Evolutionary conservation across 1,140 invertebrate genomes (phyloP), one percentile per base, ranked within the genome.

Genomic region (Ips nitidus): DNA sequence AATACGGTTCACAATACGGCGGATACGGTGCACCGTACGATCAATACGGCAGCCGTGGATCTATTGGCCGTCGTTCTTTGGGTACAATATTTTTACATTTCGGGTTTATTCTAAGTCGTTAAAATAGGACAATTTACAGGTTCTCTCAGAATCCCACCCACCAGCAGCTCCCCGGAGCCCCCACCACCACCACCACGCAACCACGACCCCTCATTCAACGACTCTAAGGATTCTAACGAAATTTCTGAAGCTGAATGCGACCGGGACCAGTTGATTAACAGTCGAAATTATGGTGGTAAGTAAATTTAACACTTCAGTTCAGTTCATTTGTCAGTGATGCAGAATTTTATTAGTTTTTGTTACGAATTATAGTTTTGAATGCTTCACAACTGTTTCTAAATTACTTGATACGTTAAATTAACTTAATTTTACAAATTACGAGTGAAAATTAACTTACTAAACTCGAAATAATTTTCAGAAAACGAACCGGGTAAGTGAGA

Each of bases 161-260:
- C 71, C 8, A 76, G 70, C 58, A 75, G 73, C 67, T 91, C 90
- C 42, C 92, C 92, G 63, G 91, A 93, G 84, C 91, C 92, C 43
- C 91, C 92, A 72, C 90, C 90, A 85, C 91, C 91, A 76, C 91
- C 87, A 53, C 90, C 88, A 61, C 84, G 88, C 74, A 91, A 86
- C 74, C 89, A 90, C 76, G 90, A 90, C 75, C 88, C 85, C 74
- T 90, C 88, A 50, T 93, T 93, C 82, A 94, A 95, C 81, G 92
- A 94, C 79, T 93, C 91, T 78, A 94, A 94, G 82, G 93, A 94
- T 78, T 94, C 92, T 81, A 95, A 94, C 82, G 93, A 95, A 82
- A 93, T 94, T 80, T 94, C 92, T 78, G 94, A 95, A 84, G 93
- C 93, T 75, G 93, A 95, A 81, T 95, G 93, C 81, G 94, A 95